These are phyloP conservation scores for Halyomorpha halys DNA, from an alignment of 1,140 invertebrate genomes.

Conservation along the genomic window DNA sequence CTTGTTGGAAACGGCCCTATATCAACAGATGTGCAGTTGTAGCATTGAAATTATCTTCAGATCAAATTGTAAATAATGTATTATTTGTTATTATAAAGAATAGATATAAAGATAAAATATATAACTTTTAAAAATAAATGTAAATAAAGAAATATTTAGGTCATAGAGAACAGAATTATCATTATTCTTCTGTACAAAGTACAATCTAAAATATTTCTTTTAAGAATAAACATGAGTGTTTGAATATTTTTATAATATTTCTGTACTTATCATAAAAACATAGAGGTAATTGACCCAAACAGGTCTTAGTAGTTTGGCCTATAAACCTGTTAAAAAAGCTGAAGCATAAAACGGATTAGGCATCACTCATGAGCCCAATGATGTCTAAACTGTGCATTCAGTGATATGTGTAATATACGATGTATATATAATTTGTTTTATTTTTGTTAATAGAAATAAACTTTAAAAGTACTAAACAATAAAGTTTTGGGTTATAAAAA, in stretches of 20 bases:
- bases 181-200: too few species aligned
- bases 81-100: background rate
- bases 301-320: constrained; percentile 32
- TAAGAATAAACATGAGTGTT: background rate
- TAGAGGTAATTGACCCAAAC: constrained; percentile 43
- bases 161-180: too few species aligned
- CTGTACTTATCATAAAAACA: constrained; percentile 36
- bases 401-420: constrained; percentile 26
- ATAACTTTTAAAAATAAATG: background rate
- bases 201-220: background rate
- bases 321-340: background rate
- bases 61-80: constrained; percentile 28
- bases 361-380: constrained; percentile 29
- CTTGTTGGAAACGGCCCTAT: constrained; percentile 22
- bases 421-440: background rate
- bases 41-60: constrained; percentile 21
- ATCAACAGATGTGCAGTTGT: constrained; percentile 22
- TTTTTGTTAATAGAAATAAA: background rate
- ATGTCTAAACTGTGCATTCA: constrained; percentile 23
- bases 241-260: constrained; percentile 34
- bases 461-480: background rate
- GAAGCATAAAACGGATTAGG: background rate
- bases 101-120: background rate
- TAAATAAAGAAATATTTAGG: constrained; percentile 1
- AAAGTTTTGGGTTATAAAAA: background rate